These are phyloP conservation scores for Halcyon chelicuti DNA, from an alignment of 2,797 vertebrate genomes.

Conservation along the genomic window DNA sequence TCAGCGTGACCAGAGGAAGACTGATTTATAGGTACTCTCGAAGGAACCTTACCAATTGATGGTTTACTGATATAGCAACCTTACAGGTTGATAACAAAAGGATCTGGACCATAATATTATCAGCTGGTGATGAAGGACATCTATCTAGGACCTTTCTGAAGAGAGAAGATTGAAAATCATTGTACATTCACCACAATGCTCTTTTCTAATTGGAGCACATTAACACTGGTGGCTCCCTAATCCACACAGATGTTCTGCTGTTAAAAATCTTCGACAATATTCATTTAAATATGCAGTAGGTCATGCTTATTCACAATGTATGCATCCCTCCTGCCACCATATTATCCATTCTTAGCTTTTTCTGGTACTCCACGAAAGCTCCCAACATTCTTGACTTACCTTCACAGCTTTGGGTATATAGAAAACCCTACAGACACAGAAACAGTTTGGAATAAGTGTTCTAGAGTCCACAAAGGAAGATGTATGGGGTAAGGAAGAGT, in stretches of 20 bases:
- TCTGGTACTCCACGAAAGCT: not conserved
- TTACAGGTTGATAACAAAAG: not conserved
- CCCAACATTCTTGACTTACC: not conserved
- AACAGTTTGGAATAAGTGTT: not conserved
- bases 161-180: not conserved
- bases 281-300: not conserved
- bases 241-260: not conserved
- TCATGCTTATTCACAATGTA: not conserved
- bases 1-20: not conserved
- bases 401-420: not conserved
- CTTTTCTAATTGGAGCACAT: accelerated
- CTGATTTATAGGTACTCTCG: not conserved
- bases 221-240: accelerated
- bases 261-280: not conserved
- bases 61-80: not conserved
- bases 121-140: not conserved
- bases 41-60: not conserved
- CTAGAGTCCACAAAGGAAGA: not conserved
- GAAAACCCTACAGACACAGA: not conserved
- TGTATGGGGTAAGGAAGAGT: not conserved
- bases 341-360: not conserved
- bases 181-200: not conserved
- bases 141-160: not conserved
- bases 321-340: not conserved
- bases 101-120: not conserved